phyloP scores from a whole-genome alignment of 2,888 invertebrate genomes.

The Panopea generosa region DNA sequence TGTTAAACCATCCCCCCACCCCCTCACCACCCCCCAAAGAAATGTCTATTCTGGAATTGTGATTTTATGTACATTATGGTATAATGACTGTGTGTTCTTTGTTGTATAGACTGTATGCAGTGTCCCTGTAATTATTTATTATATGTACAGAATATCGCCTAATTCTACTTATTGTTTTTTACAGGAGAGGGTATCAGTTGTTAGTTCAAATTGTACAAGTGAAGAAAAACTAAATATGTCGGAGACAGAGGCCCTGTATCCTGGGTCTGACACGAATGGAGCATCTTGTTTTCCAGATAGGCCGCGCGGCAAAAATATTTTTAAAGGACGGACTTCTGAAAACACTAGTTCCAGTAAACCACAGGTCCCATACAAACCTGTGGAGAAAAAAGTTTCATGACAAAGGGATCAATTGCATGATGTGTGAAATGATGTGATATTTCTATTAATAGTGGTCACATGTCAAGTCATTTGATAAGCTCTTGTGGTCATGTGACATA shows the following conservation, averaged over 20 bases:
- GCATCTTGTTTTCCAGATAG: slow-evolving; percentile 60
- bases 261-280: slow-evolving; percentile 56
- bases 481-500: too few relatives aligned
- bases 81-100: too few relatives aligned
- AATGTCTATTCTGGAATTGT: too few relatives aligned
- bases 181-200: slow-evolving; percentile 74
- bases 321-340: slow-evolving; percentile 64
- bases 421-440: background rate
- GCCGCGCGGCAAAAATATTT: slow-evolving; percentile 65
- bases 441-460: too few relatives aligned
- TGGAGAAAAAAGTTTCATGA: slow-evolving; percentile 55
- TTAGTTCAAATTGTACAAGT: slow-evolving; percentile 62
- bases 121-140: too few relatives aligned
- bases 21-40: too few relatives aligned
- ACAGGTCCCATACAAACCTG: slow-evolving; percentile 69
- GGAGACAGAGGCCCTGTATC: slow-evolving; percentile 76
- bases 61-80: too few relatives aligned
- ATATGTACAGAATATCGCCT: too few relatives aligned
- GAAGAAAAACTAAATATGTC: slow-evolving; percentile 79
- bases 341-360: slow-evolving; percentile 51
- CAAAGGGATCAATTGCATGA: background rate
- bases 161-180: too few relatives aligned
- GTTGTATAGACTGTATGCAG: too few relatives aligned
- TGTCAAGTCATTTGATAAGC: too few relatives aligned
- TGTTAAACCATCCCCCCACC: too few relatives aligned